Conservation (phyloP, 2,113 vertebrate genomes). For the Macheiramphus alcinus region DNA sequence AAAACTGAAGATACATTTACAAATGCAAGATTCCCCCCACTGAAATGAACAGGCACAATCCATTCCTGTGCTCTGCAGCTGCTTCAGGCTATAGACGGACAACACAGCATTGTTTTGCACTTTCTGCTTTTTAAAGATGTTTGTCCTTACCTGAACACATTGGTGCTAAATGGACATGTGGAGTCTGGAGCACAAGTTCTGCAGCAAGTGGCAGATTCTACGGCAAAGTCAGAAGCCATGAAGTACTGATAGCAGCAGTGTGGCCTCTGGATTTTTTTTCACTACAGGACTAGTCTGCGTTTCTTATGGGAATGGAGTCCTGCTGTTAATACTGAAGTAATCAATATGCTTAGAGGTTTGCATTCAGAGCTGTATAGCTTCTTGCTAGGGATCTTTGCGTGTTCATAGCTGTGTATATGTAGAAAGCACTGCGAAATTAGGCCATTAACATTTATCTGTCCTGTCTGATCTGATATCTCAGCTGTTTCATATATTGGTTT, state of each 20-base stretch:
- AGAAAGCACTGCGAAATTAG: not conserved
- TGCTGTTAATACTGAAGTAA: not conserved
- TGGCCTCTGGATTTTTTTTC: not conserved
- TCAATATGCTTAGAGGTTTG: not conserved
- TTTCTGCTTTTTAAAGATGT: not conserved
- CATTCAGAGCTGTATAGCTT: not conserved
- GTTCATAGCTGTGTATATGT: not conserved
- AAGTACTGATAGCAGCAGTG: not conserved
- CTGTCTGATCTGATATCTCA: not conserved
- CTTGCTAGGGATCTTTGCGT: not conserved
- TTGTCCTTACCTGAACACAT: not conserved
- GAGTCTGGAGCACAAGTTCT: not conserved
- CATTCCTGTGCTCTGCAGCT: not conserved
- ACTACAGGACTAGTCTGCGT: not conserved
- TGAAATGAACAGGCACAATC: not conserved
- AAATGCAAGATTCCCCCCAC: not conserved
- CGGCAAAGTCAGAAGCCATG: not conserved
- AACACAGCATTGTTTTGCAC: not conserved
- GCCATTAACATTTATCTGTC: not conserved
- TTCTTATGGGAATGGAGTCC: not conserved
- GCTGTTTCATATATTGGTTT: not conserved
- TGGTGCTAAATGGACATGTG: not conserved
- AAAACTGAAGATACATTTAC: not conserved
- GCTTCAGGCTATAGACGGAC: not conserved
- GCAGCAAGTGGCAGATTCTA: not conserved